Conservation (phyloP, 2,888 invertebrate genomes). For the Aspidiotus destructor region DNA sequence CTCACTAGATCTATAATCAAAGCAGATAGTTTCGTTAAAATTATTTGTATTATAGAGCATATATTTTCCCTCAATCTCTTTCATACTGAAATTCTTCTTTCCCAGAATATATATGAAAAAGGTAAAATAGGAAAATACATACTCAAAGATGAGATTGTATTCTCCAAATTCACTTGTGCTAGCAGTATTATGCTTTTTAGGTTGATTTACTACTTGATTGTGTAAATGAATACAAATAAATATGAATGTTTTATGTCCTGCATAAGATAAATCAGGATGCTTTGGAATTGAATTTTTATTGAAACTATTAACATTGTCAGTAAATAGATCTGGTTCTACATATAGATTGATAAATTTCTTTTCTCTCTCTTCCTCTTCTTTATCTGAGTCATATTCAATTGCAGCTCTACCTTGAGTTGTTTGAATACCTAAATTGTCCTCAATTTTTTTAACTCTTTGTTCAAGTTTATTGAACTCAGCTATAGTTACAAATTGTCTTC, state of each 20-base stretch:
- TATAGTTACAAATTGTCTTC: conserved; percentile 2
- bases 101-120: conserved; percentile 12
- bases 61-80: conserved; percentile 2
- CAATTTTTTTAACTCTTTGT: conserved; percentile 18
- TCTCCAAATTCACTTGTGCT: conserved; percentile 4
- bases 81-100: conserved; percentile 4
- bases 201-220: conserved; percentile 7
- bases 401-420: conserved; percentile 12
- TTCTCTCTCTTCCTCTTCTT: conserved; percentile 14
- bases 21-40: conserved; percentile 2
- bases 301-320: conserved; percentile 1
- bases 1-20: conserved; percentile 4
- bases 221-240: conserved; percentile 17
- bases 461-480: conserved; percentile 13
- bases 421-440: conserved; percentile 10
- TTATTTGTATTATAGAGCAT: conserved; percentile 2
- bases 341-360: conserved; percentile 15
- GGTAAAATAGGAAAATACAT: conserved; percentile 11
- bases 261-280: conserved; percentile 10
- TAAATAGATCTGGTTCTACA: conserved; percentile 13
- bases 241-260: conserved; percentile 10
- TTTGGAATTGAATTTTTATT: conserved; percentile 15
- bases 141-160: conserved; percentile 4
- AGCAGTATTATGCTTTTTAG: conserved; percentile 2
- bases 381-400: conserved; percentile 8